These are phyloP conservation scores for Drosophila gaucha DNA, from an alignment of 2,888 invertebrate species.

Conservation along the genomic window DNA sequence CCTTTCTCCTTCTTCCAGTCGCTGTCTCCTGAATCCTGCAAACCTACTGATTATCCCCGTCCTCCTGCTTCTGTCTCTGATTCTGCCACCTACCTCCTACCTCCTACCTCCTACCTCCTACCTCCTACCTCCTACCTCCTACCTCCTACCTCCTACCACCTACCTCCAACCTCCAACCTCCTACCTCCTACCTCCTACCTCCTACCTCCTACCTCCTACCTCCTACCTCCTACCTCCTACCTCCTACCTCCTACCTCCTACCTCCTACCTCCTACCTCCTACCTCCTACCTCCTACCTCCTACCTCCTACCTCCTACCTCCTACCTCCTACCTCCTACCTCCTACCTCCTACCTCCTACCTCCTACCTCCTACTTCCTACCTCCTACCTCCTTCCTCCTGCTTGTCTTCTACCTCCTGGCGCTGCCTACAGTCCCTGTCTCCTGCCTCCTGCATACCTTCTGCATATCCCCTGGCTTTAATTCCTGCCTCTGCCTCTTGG, in stretches of 20 bases:
- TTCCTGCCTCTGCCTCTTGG: neutral
- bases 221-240: neutral
- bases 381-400: neutral
- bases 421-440: no score
- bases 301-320: neutral
- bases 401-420: neutral
- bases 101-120: neutral
- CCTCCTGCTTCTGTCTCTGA: no score
- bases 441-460: neutral
- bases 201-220: neutral
- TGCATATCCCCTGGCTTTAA: neutral
- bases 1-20: no score
- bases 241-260: neutral
- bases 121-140: neutral
- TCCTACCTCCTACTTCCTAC: no score
- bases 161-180: neutral
- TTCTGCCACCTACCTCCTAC: no score
- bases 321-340: neutral
- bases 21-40: no score
- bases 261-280: neutral
- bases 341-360: fast-evolving
- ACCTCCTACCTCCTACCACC: neutral
- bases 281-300: neutral
- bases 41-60: no score
- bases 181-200: neutral